phyloP scores from a whole-genome alignment of 2,797 vertebrate species.

The Chlorospingus semifuscus region DNA sequence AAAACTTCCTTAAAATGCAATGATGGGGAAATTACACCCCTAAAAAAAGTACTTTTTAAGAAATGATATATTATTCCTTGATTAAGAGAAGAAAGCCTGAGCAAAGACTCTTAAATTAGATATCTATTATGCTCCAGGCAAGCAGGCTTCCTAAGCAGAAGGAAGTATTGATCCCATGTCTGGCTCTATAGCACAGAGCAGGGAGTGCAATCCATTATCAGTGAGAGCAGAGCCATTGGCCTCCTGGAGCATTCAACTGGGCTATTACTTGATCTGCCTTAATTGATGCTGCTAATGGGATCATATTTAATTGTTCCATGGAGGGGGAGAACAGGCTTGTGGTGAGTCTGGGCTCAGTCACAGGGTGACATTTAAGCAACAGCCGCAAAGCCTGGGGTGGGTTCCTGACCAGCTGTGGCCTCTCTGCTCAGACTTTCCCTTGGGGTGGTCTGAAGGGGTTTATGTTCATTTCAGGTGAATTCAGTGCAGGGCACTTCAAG shows the following conservation, averaged over 20 bases:
- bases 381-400: background rate
- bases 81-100: slow-evolving; percentile 56
- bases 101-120: slow-evolving; percentile 59
- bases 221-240: slow-evolving; percentile 77
- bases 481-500: background rate
- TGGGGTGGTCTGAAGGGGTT: background rate
- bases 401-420: background rate
- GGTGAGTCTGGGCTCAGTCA: slow-evolving; percentile 68
- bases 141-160: slow-evolving; percentile 67
- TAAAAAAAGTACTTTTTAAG: background rate
- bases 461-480: background rate
- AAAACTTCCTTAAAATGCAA: slow-evolving; percentile 11
- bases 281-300: slow-evolving; percentile 78
- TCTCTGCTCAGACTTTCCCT: background rate
- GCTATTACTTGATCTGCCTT: slow-evolving; percentile 79
- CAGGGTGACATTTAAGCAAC: slow-evolving; percentile 35
- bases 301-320: slow-evolving; percentile 76
- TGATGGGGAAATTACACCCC: slow-evolving; percentile 4
- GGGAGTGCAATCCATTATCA: slow-evolving; percentile 71
- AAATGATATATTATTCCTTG: slow-evolving; percentile 31
- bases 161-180: slow-evolving; percentile 75
- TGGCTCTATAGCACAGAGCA: slow-evolving; percentile 64
- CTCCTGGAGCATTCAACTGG: slow-evolving; percentile 74
- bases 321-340: slow-evolving; percentile 59
- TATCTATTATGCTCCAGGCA: slow-evolving; percentile 61